A percentile compares a stretch with the other conserved stretches of the same genome.
Conservation (phyloP, 2,113 vertebrate genomes). For the Colistium nudipinnis region DNA sequence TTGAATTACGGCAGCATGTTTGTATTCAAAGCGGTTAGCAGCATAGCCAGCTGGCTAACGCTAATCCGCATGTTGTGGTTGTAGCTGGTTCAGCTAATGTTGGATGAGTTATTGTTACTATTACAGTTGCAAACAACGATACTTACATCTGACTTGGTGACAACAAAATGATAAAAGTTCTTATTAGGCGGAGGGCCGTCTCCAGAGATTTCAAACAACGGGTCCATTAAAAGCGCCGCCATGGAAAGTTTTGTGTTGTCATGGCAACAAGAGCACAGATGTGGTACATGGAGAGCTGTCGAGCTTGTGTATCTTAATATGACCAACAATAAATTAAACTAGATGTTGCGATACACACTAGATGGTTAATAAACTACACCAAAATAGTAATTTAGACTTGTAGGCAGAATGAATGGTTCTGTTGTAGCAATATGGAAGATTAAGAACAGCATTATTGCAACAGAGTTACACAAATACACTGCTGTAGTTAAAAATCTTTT, state of each 20-base stretch:
- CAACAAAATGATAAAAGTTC: constrained; percentile 78
- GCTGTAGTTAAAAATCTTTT: constrained; percentile 85
- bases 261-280: constrained; percentile 71
- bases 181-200: constrained; percentile 79
- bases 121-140: too few relatives aligned
- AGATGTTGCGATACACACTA: too few relatives aligned
- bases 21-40: too few relatives aligned
- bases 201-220: constrained; percentile 74
- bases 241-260: constrained; percentile 58
- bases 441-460: not conserved
- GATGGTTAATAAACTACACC: not conserved
- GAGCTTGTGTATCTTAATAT: not conserved
- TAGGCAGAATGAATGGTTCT: too few relatives aligned
- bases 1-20: too few relatives aligned
- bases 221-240: constrained; percentile 74
- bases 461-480: not conserved
- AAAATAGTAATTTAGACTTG: not conserved
- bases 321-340: too few relatives aligned
- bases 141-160: constrained; percentile 82
- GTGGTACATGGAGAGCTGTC: too few relatives aligned
- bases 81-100: not conserved
- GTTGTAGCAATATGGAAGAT: not conserved
- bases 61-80: not conserved
- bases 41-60: too few relatives aligned
- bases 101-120: not conserved